Base-by-base conservation (phyloP, 2,888 invertebrate genomes). In the Watsonalla binaria region DNA sequence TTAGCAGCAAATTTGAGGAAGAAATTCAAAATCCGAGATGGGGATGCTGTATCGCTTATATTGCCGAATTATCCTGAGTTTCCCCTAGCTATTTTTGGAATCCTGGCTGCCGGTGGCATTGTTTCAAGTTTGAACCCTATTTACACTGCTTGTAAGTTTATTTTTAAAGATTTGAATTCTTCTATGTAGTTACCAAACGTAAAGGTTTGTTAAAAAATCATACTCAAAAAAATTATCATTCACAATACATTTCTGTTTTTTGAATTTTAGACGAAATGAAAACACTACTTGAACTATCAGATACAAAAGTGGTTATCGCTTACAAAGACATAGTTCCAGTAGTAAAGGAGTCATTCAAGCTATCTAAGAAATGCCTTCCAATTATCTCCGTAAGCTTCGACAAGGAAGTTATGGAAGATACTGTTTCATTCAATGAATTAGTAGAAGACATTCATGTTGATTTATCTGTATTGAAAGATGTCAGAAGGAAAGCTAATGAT, bases 11-110 rank as follows among this genome's bases (percentile, higher is more conserved):
- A 93, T 60, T 90, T 96, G 52, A 91, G 94, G 51, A 91, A 86
- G 33, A 93, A 94, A 72, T 91, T 95, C 52, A 93, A 94, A 55
- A 76, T 96, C n/a, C 82, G 82, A 52, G 92, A 92, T 60, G 93
- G 94, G 0, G 95, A 96, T 68, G 92, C 94, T 0, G 78, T 96
- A 0, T 94, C 94, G 0, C 66, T 96, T 6, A 92, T 95, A 70
- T 72, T 96, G 54, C 95, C 96, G 0, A 97, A 97, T 76, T 70
- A 94, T 33, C 96, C 96, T 0, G 96, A 97, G 79, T 95, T 92
- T 70, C 92, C 94, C 0, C 84, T 96, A n/a, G 92, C 93, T 1
- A 76, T 92, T 8, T 72, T 95, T 68, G 96, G 95, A 0, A 90
- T 93, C 35, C 68, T 95, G 37, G 93, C 94, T 66, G 96, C 95